A percentile compares a stretch with the other conserved stretches of the same genome.
These are phyloP conservation scores for Clarias gariepinus DNA, from an alignment of 2,113 vertebrate species.

Conservation along the genomic window DNA sequence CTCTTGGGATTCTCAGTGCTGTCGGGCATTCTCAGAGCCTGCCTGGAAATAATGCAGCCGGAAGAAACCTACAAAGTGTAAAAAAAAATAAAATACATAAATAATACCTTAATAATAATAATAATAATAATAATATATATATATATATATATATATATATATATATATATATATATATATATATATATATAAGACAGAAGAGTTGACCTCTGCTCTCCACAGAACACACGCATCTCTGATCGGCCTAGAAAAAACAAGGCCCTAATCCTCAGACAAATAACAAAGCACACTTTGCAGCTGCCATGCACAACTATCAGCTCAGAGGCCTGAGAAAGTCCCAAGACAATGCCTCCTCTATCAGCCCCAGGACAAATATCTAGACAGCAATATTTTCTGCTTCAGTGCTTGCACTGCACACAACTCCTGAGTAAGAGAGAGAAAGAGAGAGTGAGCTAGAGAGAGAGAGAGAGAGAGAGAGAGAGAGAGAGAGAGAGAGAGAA, in stretches of 20 bases:
- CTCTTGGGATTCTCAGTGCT: constrained; percentile 72
- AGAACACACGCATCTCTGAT: constrained; percentile 85
- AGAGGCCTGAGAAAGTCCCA: constrained; percentile 86
- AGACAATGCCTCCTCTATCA: constrained; percentile 91
- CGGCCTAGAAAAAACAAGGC: constrained; percentile 87
- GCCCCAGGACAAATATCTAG: constrained; percentile 94
- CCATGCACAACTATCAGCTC: constrained; percentile 83
- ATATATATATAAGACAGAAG: constrained; percentile 78
- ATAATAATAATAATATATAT: constrained; percentile 58
- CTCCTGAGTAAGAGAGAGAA: constrained; percentile 69
- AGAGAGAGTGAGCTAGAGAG: constrained; percentile 45
- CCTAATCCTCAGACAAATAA: constrained; percentile 90
- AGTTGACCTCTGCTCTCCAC: constrained; percentile 81
- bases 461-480: constrained; percentile 39
- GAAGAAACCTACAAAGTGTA: constrained; percentile 38
- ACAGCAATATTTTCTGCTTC: constrained; percentile 94
- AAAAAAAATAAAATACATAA: constrained; percentile 36
- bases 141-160: constrained; percentile 44
- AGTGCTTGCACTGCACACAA: constrained; percentile 82
- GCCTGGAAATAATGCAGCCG: constrained; percentile 84
- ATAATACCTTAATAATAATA: constrained; percentile 67
- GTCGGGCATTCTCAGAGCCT: constrained; percentile 82
- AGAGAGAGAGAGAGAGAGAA: no score
- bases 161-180: constrained; percentile 53
- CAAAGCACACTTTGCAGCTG: constrained; percentile 92